Evolutionary conservation across 1,140 invertebrate genomes (phyloP).

Genomic region (Ips typographus): DNA sequence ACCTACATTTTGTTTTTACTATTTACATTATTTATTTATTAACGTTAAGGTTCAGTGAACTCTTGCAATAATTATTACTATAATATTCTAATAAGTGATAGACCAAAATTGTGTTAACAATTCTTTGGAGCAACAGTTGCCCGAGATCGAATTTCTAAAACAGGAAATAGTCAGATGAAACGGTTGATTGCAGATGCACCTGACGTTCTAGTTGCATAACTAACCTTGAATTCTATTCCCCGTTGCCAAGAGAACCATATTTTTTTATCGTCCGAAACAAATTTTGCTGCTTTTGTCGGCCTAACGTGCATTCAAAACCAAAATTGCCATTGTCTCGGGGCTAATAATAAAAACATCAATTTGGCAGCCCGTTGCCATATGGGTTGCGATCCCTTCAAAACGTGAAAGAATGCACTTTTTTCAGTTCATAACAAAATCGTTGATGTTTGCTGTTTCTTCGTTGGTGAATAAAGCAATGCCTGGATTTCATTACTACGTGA

Average conservation of each 20-base stretch:
- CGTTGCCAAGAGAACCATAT: not conserved
- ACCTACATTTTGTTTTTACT: constrained; percentile 19
- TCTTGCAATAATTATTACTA: constrained; percentile 1
- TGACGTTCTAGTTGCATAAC: constrained; percentile 6
- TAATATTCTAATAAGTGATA: not conserved
- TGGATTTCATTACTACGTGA: not conserved
- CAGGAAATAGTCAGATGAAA: not conserved
- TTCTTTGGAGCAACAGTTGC: not conserved
- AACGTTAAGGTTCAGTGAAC: constrained; percentile 6
- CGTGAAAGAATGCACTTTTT: constrained; percentile 25
- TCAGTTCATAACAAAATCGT: constrained; percentile 10
- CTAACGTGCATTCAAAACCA: too few relatives aligned
- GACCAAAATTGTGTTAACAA: not conserved
- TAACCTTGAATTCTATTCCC: not conserved
- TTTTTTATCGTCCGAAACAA: not conserved
- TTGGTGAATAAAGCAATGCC: not conserved
- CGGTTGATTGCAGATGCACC: constrained; percentile 3
- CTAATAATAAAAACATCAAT: constrained; percentile 17
- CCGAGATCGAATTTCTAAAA: not conserved
- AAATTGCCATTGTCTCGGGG: constrained; percentile 4
- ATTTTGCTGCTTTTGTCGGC: too few relatives aligned
- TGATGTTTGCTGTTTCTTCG: constrained; percentile 5
- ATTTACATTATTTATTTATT: constrained; percentile 28
- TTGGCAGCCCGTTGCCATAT: constrained; percentile 15
- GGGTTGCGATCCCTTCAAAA: not conserved